phyloP scores from a whole-genome alignment of 2,888 invertebrate genomes.

The Andrena hattorfiana region DNA sequence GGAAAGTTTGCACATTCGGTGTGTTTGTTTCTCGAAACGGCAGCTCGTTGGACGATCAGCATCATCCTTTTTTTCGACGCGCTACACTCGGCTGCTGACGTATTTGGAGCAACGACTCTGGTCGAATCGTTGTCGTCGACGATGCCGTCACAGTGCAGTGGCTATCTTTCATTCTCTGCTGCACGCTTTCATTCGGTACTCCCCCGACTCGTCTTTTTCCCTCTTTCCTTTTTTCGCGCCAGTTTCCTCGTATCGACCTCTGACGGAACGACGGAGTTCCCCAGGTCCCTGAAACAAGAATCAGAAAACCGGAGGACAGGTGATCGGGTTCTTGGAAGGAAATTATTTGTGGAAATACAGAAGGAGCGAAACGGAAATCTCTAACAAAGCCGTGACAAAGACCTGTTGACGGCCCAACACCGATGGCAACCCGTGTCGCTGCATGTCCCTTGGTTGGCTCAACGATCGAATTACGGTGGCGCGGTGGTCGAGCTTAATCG shows the following conservation, averaged over 20 bases:
- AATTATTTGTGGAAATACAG: neutral
- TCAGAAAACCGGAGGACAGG: too few relatives aligned
- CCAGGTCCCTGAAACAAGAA: too few relatives aligned
- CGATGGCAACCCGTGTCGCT: constrained; percentile 12
- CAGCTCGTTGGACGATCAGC: constrained; percentile 8
- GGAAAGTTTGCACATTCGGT: neutral
- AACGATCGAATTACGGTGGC: constrained; percentile 48
- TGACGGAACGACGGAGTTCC: too few relatives aligned
- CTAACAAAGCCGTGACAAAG: constrained; percentile 25
- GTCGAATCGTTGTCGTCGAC: constrained; percentile 44
- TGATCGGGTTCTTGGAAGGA: too few relatives aligned
- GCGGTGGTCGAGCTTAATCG: constrained; percentile 43
- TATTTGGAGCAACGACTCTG: constrained; percentile 72
- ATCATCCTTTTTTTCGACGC: constrained; percentile 36
- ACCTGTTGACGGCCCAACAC: constrained; percentile 58
- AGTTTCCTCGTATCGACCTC: too few relatives aligned
- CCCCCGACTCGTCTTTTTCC: neutral
- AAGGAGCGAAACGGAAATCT: neutral
- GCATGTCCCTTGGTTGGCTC: constrained; percentile 42
- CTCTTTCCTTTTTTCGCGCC: neutral
- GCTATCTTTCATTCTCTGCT: constrained; percentile 46
- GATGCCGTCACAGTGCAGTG: constrained; percentile 50
- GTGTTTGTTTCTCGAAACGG: neutral
- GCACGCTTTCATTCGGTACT: constrained; percentile 11
- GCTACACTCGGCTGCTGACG: constrained; percentile 52